Evolutionary conservation across 2,113 vertebrate genomes (phyloP).

Genomic region (Odontophorus gujanensis): DNA sequence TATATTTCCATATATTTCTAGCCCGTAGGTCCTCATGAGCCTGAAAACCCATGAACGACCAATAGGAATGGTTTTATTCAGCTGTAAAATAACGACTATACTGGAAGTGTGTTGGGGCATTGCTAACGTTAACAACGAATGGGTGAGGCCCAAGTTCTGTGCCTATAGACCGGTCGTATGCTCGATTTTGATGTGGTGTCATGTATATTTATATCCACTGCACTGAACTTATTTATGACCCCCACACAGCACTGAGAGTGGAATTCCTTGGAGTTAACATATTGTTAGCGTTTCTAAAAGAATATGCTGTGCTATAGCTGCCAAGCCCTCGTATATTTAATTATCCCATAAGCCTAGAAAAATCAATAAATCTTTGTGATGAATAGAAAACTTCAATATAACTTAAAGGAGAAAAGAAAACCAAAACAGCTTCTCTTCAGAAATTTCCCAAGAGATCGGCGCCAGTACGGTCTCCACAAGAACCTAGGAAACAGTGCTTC

Average conservation of each 20-base stretch:
- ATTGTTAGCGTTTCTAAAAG: conserved; percentile 66
- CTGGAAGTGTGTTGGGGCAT: conserved; percentile 17
- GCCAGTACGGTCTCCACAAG: conserved; percentile 36
- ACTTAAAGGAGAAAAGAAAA: conserved; percentile 13
- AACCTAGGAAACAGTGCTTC: conserved; percentile 54
- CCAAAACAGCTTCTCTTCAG: background rate
- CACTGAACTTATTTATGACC: conserved; percentile 58
- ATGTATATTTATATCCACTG: conserved; percentile 61
- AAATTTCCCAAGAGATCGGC: conserved; percentile 53
- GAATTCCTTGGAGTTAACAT: conserved; percentile 65
- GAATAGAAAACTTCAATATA: conserved; percentile 64
- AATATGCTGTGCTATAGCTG: conserved; percentile 66
- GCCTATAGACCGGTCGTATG: conserved; percentile 32
- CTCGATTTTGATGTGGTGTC: conserved; percentile 52
- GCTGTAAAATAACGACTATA: conserved; percentile 53
- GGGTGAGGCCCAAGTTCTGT: conserved; percentile 39
- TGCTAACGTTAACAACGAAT: conserved; percentile 48
- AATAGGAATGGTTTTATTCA: conserved; percentile 51
- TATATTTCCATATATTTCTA: conserved; percentile 64
- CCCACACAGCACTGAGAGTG: background rate
- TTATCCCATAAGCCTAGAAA: conserved; percentile 62
- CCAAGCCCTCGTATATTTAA: conserved; percentile 76
- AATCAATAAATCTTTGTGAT: conserved; percentile 72
- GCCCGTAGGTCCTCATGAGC: conserved; percentile 22
- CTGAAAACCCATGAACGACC: background rate